Conservation (phyloP, 1,140 invertebrate species). For the Bombus superbus region DNA sequence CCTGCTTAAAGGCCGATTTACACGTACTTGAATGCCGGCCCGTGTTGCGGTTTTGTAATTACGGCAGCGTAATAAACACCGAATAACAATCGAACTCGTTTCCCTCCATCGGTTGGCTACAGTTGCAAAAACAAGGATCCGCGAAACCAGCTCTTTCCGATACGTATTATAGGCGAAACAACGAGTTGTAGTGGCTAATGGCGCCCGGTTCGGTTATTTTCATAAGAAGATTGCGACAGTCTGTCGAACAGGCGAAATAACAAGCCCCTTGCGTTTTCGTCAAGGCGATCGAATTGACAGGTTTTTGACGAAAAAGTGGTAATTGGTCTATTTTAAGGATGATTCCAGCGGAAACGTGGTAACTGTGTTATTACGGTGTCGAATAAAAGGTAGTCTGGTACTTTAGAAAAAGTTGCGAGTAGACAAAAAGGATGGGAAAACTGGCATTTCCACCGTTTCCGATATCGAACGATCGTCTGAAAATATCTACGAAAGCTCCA, state of each 20-base stretch:
- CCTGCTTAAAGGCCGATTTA: conserved; percentile 43
- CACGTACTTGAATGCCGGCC: conserved; percentile 29
- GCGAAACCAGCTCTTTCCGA: too few species aligned
- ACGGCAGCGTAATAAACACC: conserved; percentile 30
- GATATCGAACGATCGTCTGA: too few species aligned
- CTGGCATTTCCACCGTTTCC: too few species aligned
- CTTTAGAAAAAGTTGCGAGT: background rate
- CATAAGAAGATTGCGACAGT: background rate
- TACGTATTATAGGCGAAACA: too few species aligned
- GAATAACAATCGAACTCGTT: conserved; percentile 23
- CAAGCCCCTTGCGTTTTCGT: too few species aligned
- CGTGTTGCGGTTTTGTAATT: conserved; percentile 14
- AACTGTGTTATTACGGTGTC: background rate
- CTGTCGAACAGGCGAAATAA: background rate
- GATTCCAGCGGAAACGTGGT: background rate
- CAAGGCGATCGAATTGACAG: background rate
- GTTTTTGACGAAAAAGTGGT: background rate
- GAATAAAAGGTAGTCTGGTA: background rate
- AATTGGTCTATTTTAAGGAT: background rate
- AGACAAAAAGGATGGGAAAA: background rate
- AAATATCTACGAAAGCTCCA: too few species aligned
- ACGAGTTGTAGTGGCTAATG: background rate
- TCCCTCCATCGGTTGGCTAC: background rate
- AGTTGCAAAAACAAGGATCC: too few species aligned
- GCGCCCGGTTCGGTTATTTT: background rate